A percentile compares a stretch with the other conserved stretches of the same genome.
phyloP scores from a whole-genome alignment of 2,113 vertebrate species.

The Martes martes region DNA sequence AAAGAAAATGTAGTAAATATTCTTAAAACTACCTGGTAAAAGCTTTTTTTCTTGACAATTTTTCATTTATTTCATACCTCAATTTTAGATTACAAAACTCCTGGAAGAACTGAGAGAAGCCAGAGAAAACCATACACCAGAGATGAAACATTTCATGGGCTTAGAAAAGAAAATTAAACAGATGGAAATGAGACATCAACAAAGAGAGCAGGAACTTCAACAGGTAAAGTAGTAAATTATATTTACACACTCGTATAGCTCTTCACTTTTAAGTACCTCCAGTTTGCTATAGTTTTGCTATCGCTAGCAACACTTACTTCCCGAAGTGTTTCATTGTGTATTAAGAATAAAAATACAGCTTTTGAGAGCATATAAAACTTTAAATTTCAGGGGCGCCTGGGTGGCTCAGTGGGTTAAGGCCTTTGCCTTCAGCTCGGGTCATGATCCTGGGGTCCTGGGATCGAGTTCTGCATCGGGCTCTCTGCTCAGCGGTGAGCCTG shows the following conservation, averaged over 20 bases:
- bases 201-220: slow-evolving; percentile 90
- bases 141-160: slow-evolving; percentile 89
- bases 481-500: too few species aligned
- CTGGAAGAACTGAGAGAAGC: slow-evolving; percentile 92
- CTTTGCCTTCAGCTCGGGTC: too few species aligned
- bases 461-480: too few species aligned
- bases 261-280: not conserved
- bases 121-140: slow-evolving; percentile 90
- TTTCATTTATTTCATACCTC: slow-evolving; percentile 36
- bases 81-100: slow-evolving; percentile 87
- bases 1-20: not conserved
- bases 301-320: not conserved
- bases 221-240: slow-evolving; percentile 80
- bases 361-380: slow-evolving; percentile 8
- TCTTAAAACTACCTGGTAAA: slow-evolving; percentile 8
- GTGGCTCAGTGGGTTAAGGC: too few species aligned
- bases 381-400: not conserved
- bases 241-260: not conserved
- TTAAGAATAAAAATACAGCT: not conserved
- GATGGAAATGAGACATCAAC: slow-evolving; percentile 89
- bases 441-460: too few species aligned
- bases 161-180: slow-evolving; percentile 91
- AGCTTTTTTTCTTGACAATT: not conserved
- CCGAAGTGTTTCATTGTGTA: not conserved
- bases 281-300: not conserved